Percentiles rank a stretch among this genome's conserved stretches.
Evolutionary conservation across 1,140 invertebrate genomes (phyloP).

Genomic region (Cydia amplana): DNA sequence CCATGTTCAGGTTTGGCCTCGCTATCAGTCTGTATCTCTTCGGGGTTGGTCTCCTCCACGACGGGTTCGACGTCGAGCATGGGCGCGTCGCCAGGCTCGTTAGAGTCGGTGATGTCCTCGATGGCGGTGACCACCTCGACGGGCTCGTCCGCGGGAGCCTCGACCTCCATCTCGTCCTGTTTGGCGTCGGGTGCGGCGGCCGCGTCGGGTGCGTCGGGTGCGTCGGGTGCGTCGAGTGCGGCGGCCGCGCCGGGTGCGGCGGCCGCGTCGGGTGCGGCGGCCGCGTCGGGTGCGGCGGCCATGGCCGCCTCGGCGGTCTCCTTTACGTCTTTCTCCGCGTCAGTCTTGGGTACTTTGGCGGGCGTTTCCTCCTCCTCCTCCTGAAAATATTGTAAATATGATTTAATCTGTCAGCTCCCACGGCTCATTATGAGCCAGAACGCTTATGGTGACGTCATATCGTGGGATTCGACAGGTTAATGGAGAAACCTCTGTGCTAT

Average conservation of each 20-base stretch:
- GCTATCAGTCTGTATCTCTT: slow-evolving; percentile 48
- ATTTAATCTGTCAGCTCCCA: too few relatives aligned
- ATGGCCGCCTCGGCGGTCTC: slow-evolving; percentile 37
- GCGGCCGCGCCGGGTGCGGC: slow-evolving; percentile 21
- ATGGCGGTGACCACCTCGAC: slow-evolving; percentile 39
- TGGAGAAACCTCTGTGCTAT: background rate
- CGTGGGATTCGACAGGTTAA: too few relatives aligned
- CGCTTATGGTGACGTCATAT: too few relatives aligned
- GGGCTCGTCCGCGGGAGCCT: slow-evolving; percentile 40
- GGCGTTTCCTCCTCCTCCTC: slow-evolving; percentile 61
- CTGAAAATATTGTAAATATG: slow-evolving; percentile 19
- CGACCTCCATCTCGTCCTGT: slow-evolving; percentile 63
- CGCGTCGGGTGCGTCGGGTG: slow-evolving; percentile 31
- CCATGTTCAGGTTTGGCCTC: slow-evolving; percentile 32
- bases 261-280: slow-evolving; percentile 23
- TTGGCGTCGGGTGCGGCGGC: slow-evolving; percentile 35
- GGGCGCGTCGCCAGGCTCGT: slow-evolving; percentile 43
- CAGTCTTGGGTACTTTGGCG: slow-evolving; percentile 68
- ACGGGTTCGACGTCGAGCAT: slow-evolving; percentile 45
- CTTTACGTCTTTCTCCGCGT: slow-evolving; percentile 56
- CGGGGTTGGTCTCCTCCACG: slow-evolving; percentile 46
- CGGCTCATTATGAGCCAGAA: too few relatives aligned
- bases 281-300: too few relatives aligned
- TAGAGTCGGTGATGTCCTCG: slow-evolving; percentile 55
- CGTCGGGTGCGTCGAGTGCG: slow-evolving; percentile 28